These are phyloP conservation scores for Mobula hypostoma DNA, from an alignment of 2,113 vertebrate species.

Conservation along the genomic window DNA sequence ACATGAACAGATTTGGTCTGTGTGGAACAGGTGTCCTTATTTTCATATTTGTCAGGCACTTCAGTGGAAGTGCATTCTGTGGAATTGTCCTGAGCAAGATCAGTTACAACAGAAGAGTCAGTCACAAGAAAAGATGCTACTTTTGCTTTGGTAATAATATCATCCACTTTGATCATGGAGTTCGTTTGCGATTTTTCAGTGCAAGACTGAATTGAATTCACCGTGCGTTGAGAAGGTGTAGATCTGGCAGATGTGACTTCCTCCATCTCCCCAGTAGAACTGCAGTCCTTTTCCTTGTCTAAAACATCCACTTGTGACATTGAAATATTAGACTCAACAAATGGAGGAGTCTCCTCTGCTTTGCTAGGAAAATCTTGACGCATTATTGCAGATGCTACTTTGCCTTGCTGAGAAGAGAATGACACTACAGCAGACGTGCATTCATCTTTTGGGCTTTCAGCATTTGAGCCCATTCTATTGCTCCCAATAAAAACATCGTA, in stretches of 20 bases:
- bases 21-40: too few relatives aligned
- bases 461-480: not conserved
- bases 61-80: not conserved
- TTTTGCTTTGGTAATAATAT: not conserved
- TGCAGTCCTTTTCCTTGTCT: not conserved
- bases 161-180: not conserved
- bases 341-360: not conserved
- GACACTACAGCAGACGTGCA: too few relatives aligned
- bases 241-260: not conserved
- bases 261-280: not conserved
- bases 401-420: not conserved
- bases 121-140: not conserved
- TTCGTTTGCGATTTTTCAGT: not conserved
- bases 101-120: not conserved
- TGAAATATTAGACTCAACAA: not conserved
- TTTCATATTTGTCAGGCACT: not conserved
- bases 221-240: not conserved
- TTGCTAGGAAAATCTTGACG: too few relatives aligned
- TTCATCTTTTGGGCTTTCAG: not conserved
- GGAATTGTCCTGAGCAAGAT: slow-evolving; percentile 5
- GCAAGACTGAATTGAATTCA: not conserved
- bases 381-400: not conserved
- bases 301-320: not conserved
- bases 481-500: not conserved
- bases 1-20: not conserved